Conservation (phyloP, 2,113 vertebrate species). For the Oceanites oceanicus region DNA sequence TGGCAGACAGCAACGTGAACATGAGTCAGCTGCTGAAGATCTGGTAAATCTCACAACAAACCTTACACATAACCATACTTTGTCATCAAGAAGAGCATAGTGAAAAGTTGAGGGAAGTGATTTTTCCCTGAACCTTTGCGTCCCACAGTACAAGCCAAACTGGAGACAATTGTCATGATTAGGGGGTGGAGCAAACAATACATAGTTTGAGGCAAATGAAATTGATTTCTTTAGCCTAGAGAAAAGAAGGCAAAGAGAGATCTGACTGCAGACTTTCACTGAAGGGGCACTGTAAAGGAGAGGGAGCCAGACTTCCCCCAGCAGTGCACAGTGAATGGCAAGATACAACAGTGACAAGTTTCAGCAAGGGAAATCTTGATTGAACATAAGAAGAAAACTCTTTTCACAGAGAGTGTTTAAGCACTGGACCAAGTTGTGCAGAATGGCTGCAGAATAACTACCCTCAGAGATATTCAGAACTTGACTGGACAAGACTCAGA, state of each 20-base stretch:
- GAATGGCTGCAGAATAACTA: neutral
- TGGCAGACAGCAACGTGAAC: neutral
- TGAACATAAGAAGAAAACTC: fast-evolving
- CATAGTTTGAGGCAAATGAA: neutral
- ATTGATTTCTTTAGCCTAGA: neutral
- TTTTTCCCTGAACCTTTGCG: neutral
- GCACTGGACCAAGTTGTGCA: neutral
- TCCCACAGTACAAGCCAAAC: neutral
- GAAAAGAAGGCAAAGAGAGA: neutral
- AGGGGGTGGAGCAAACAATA: neutral
- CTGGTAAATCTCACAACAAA: neutral
- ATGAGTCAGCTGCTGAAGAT: neutral
- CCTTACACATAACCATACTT: neutral
- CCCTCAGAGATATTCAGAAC: neutral
- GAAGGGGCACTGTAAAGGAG: neutral
- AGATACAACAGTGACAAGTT: neutral
- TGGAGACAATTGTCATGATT: too few relatives aligned
- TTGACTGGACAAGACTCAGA: neutral
- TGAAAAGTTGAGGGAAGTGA: neutral
- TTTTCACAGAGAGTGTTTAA: neutral
- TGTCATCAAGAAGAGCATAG: neutral
- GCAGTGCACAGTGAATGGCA: neutral
- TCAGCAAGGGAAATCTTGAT: neutral
- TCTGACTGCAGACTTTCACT: neutral
- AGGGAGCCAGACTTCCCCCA: neutral